Evolutionary conservation across 2,888 invertebrate species (phyloP).

Genomic region (Zhuqinia jingwanae): DNA sequence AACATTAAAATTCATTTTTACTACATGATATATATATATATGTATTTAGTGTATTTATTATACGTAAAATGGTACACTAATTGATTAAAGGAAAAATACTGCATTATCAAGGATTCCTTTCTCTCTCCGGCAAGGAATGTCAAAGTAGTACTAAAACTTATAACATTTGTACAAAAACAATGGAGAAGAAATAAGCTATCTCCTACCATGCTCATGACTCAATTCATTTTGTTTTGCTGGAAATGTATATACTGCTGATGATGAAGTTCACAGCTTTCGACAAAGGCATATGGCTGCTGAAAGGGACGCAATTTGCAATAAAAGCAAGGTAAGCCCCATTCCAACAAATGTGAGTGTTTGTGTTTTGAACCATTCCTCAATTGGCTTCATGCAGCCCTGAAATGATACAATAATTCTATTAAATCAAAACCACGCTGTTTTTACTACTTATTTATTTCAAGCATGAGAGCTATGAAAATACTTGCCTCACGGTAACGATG

Average conservation of each 20-base stretch:
- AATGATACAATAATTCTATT: conserved; percentile 9
- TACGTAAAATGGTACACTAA: conserved; percentile 10
- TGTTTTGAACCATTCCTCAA: conserved; percentile 78
- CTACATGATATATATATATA: not conserved
- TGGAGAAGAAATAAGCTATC: not conserved
- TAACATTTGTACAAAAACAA: not conserved
- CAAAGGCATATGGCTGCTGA: conserved; percentile 79
- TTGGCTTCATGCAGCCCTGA: conserved; percentile 76
- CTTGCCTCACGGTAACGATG: conserved; percentile 77
- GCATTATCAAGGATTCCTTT: conserved; percentile 16
- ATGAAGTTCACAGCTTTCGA: conserved; percentile 58
- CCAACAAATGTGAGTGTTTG: conserved; percentile 78
- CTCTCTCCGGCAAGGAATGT: not conserved
- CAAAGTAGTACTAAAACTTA: conserved; percentile 2
- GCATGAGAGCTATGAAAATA: no score
- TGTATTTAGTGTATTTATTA: not conserved
- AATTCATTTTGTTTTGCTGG: conserved; percentile 16
- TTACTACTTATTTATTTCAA: not conserved
- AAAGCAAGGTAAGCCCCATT: conserved; percentile 77
- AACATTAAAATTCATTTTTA: not conserved
- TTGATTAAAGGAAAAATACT: conserved; percentile 18
- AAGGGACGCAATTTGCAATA: conserved; percentile 77
- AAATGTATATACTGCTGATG: no score
- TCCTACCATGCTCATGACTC: not conserved
- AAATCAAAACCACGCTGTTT: not conserved